Base-by-base conservation (phyloP, 53 echinoderm and acorn worm species). In the Paelopatides confundens region DNA sequence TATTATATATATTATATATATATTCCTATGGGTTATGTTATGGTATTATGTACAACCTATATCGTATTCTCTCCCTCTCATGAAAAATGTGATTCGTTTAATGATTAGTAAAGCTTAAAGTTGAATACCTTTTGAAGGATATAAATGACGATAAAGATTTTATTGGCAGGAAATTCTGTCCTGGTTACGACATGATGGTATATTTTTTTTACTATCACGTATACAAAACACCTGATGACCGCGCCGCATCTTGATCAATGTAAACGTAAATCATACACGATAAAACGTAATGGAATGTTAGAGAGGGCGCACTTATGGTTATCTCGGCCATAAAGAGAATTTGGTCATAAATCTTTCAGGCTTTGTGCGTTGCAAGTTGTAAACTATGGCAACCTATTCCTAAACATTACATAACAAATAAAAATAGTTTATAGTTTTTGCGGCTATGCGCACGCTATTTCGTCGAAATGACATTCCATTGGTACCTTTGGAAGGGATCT, bases 401-500 rank as follows among this genome's bases (percentile, higher is more conserved):
- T 26, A 74, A 39, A 74, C 74, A 74, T 29, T 27, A 74, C 40
- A 74, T 74, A 74, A 32, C 38, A 74, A 74, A 74, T 74, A 74
- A 74, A 74, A 74, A 74, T 74, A 74, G 74, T 74, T 74, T 74
- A 74, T 74, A 39, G 40, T 74, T 58, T 58, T 74, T 39, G 74
- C 35, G 74, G 47, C 40, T 39, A 17, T 39, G 74, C 17, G 40
- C 74, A 74, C 74, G 74, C 74, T 74, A 74, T 37, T 39, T 74
- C 74, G 26, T n/a, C 40, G 17, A 39, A 35, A 39, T 39, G 43
- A 21, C 21, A 58, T 58, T n/a, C 58, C 58, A 58, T 58, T 21
- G 58, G 1, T 58, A 43, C 9, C 8, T 43, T 10, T 43, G 12
- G 43, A 43, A 0, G 43, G 43, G 43, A 9, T 43, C 43, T 43